Evolutionary conservation across 2,888 invertebrate genomes (phyloP), one percentile per base, ranked within the genome.

Genomic region (Drosophila vallismaia): DNA sequence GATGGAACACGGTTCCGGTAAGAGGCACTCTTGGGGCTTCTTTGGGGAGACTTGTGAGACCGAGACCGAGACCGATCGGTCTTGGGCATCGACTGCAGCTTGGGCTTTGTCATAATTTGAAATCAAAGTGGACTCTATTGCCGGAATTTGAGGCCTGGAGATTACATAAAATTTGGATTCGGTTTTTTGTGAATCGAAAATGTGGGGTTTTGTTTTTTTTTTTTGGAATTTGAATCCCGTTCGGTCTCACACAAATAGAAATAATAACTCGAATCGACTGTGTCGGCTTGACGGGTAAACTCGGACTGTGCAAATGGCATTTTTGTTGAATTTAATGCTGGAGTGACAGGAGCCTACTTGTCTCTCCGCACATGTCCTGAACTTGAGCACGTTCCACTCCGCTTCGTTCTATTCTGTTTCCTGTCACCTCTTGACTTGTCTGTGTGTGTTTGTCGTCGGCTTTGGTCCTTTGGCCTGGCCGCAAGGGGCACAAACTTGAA

Each of bases 351-450:
- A 10, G 55, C 60, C 66, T 53, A 58, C 48, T 64, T 36, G 42
- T 7, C 48, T 24, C 33, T 24, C 42, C 57, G 38, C n/a, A 49
- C 62, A 48, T 44, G 63, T 59, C 67, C 31, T 73, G 76, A 70
- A 78, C 79, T 79, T 84, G 79, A 78, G 64, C 64, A 64, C 64
- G 64, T 64, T 52, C 38, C 46, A 45, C 64, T 19, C 19, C 19
- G 19, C 19, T 19, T 19, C 19, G 2, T 19, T 19, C 19, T 38
- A 50, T 63, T 24, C 57, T 55, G 31, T 56, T 56, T 56, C 40
- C 50, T 63, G 28, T 68, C 60, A 59, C 60, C 71, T 71, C 49
- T 69, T 69, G 60, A 42, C 60, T 69, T 48, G 50, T 56, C 64
- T 72, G 55, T 58, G 64, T 69, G 56, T 52, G 77, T 63, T 10